A percentile compares a stretch with the other conserved stretches of the same genome.
Evolutionary conservation across 2,797 vertebrate species (phyloP).

Genomic region (Nyctibius grandis): DNA sequence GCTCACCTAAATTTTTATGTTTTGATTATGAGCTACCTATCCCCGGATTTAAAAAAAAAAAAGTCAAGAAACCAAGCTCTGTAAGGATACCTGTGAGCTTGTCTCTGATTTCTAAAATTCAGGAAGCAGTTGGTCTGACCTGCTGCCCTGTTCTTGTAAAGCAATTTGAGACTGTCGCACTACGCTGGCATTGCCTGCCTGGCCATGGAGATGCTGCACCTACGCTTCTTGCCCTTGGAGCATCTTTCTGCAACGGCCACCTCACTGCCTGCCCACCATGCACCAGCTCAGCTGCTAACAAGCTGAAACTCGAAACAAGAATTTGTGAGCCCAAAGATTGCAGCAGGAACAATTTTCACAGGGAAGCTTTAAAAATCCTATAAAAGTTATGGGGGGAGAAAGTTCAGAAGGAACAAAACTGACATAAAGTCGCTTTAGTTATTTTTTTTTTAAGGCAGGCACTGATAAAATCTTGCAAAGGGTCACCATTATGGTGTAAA

Average conservation of each 20-base stretch:
- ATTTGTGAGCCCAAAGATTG: background rate
- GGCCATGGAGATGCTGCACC: background rate
- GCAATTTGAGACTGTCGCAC: accelerated
- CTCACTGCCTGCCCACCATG: background rate
- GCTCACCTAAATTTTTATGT: background rate
- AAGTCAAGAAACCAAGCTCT: background rate
- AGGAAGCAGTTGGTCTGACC: background rate
- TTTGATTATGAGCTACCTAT: background rate
- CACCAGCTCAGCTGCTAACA: background rate
- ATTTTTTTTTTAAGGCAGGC: background rate
- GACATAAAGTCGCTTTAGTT: background rate
- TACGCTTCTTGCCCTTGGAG: background rate
- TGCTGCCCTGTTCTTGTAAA: background rate
- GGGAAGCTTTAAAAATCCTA: background rate
- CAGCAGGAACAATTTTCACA: background rate
- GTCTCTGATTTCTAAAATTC: background rate
- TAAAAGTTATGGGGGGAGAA: background rate
- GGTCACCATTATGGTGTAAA: background rate
- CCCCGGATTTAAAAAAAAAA: background rate
- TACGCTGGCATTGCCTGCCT: background rate
- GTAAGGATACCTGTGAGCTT: background rate
- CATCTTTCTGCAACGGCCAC: background rate
- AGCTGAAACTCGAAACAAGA: background rate
- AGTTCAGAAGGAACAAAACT: background rate
- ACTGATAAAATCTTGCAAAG: background rate